A percentile compares a stretch with the other conserved stretches of the same genome.
Evolutionary conservation across 37 sponge, comb jelly and placozoan species (phyloP).

Genomic region (Chondrilla cf. caribensis): DNA sequence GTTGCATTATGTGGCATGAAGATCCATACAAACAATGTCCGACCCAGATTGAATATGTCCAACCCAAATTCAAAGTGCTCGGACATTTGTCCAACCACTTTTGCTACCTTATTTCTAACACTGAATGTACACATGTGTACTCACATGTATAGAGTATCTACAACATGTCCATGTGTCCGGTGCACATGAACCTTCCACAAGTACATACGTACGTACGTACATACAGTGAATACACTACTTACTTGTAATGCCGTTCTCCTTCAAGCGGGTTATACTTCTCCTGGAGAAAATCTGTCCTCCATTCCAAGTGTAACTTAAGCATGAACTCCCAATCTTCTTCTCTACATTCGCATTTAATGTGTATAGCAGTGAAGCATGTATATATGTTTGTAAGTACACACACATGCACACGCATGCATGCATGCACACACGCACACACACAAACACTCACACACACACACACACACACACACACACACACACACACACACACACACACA

Average conservation of each 20-base stretch:
- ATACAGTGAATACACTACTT: background rate
- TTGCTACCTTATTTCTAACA: no score
- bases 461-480: constrained; percentile 1
- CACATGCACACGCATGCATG: background rate
- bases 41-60: no score
- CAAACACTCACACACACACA: constrained; percentile 13
- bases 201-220: background rate
- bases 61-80: no score
- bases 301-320: constrained; percentile 72
- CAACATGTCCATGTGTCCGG: background rate
- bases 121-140: no score
- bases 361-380: background rate
- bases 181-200: no score
- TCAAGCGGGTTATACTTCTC: constrained; percentile 69
- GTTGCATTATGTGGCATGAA: no score
- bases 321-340: constrained; percentile 72
- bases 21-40: no score
- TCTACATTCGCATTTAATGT: constrained; percentile 11
- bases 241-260: constrained; percentile 40
- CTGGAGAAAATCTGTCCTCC: constrained; percentile 66
- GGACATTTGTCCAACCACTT: no score
- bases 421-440: background rate
- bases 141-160: no score
- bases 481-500: constrained; percentile 22
- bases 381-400: background rate